Evolutionary conservation across 2,113 vertebrate genomes (phyloP).

Genomic region (Urocynchramus pylzowi): DNA sequence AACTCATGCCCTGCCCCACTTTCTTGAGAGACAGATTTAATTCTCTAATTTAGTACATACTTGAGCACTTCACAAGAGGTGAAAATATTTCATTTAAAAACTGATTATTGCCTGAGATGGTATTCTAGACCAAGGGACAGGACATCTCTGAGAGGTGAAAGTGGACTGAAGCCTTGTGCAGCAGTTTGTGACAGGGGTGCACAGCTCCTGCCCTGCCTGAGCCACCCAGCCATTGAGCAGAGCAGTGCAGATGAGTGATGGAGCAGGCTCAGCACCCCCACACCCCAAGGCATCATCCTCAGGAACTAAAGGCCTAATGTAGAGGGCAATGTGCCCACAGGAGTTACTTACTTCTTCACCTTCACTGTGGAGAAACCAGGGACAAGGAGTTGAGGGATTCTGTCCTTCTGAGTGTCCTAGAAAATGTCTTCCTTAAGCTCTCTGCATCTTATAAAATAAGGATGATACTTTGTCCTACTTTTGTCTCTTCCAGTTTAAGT

Average conservation of each 20-base stretch:
- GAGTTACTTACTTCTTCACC: not conserved
- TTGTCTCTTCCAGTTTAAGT: not conserved
- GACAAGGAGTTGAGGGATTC: not conserved
- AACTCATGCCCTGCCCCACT: not conserved
- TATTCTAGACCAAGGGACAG: not conserved
- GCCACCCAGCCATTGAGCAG: not conserved
- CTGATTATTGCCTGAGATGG: not conserved
- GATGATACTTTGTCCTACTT: not conserved
- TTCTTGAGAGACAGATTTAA: not conserved
- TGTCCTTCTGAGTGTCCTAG: not conserved
- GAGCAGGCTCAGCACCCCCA: not conserved
- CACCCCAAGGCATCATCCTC: not conserved
- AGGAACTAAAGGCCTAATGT: fast-evolving
- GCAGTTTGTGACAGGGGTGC: not conserved
- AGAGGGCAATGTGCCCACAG: not conserved
- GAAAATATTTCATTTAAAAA: not conserved
- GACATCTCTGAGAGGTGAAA: not conserved
- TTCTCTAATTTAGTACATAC: not conserved
- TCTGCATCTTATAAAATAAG: not conserved
- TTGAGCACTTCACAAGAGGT: not conserved
- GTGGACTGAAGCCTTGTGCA: not conserved
- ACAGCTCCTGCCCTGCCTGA: not conserved
- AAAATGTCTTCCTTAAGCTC: not conserved
- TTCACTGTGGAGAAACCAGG: not conserved
- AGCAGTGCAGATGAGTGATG: fast-evolving